These are phyloP conservation scores for Pemphigus obesinymphae DNA, from an alignment of 1,140 invertebrate species.

Conservation along the genomic window DNA sequence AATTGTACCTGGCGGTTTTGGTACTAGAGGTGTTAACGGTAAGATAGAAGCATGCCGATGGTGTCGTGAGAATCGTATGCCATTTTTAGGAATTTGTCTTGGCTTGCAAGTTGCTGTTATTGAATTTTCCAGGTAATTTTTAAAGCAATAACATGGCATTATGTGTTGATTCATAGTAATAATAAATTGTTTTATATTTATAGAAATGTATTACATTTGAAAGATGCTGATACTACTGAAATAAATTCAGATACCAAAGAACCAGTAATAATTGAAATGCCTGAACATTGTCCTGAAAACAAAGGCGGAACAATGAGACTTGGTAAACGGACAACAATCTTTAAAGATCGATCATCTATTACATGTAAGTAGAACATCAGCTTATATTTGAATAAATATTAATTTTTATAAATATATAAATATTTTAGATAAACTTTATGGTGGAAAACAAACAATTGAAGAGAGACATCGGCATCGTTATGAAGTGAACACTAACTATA, in stretches of 20 bases:
- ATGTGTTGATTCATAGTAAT: not conserved
- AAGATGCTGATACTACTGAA: slow-evolving; percentile 84
- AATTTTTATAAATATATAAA: slow-evolving; percentile 25
- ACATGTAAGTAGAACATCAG: slow-evolving; percentile 60
- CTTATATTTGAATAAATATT: not conserved
- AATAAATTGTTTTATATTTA: not conserved
- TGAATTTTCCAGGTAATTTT: slow-evolving; percentile 73
- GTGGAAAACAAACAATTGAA: slow-evolving; percentile 74
- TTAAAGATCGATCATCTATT: slow-evolving; percentile 61
- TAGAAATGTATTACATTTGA: slow-evolving; percentile 72
- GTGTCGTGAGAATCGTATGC: slow-evolving; percentile 84
- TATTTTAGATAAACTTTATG: slow-evolving; percentile 73
- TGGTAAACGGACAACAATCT: slow-evolving; percentile 83
- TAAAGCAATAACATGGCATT: not conserved
- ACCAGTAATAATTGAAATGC: slow-evolving; percentile 96
- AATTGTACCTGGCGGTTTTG: slow-evolving; percentile 96
- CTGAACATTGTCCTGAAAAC: slow-evolving; percentile 77
- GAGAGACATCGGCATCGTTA: slow-evolving; percentile 96
- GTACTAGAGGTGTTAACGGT: slow-evolving; percentile 89
- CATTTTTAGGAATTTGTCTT: slow-evolving; percentile 93
- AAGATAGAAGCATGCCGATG: slow-evolving; percentile 91
- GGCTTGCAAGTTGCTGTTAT: slow-evolving; percentile 96
- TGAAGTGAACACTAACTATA: slow-evolving; percentile 89
- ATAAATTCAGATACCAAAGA: slow-evolving; percentile 63
- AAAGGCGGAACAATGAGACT: slow-evolving; percentile 98